These are phyloP conservation scores for Stomatorhinus walkeri DNA, from an alignment of 2,797 vertebrate genomes.

Conservation along the genomic window DNA sequence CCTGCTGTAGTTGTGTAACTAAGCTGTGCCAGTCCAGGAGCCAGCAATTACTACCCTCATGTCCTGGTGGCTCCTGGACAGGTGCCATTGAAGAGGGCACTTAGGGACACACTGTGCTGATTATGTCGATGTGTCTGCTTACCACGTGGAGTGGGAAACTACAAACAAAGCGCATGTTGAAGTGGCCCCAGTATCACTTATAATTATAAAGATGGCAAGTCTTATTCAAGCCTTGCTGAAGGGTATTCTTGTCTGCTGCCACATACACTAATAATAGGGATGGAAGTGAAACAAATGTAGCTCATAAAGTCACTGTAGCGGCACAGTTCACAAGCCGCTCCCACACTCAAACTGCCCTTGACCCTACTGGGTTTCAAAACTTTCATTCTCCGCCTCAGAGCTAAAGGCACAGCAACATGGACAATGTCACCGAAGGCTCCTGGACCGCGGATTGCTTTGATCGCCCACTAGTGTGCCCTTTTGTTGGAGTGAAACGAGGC, in stretches of 20 bases:
- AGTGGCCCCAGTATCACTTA: slow-evolving; percentile 26
- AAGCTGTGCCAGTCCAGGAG: slow-evolving; percentile 48
- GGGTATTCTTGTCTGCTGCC: not conserved
- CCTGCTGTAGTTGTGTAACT: slow-evolving; percentile 21
- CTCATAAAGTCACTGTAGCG: not conserved
- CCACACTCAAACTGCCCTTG: not conserved
- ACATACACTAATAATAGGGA: not conserved
- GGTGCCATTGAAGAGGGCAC: not conserved
- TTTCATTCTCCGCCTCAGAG: not conserved
- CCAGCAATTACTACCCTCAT: slow-evolving; percentile 45
- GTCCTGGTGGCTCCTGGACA: slow-evolving; percentile 13
- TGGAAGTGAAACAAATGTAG: not conserved
- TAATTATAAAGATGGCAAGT: not conserved
- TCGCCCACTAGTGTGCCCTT: not conserved
- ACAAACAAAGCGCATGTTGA: slow-evolving; percentile 37
- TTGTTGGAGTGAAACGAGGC: not conserved
- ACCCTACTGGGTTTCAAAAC: not conserved
- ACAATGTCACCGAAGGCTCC: not conserved
- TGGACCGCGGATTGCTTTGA: not conserved
- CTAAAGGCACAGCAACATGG: not conserved
- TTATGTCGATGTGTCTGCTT: not conserved
- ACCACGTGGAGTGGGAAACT: not conserved
- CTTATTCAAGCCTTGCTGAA: not conserved
- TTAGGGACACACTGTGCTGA: not conserved
- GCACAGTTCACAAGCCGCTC: not conserved